Evolutionary conservation across 2,797 vertebrate species (phyloP).

Genomic region (Acridotheres tristis): DNA sequence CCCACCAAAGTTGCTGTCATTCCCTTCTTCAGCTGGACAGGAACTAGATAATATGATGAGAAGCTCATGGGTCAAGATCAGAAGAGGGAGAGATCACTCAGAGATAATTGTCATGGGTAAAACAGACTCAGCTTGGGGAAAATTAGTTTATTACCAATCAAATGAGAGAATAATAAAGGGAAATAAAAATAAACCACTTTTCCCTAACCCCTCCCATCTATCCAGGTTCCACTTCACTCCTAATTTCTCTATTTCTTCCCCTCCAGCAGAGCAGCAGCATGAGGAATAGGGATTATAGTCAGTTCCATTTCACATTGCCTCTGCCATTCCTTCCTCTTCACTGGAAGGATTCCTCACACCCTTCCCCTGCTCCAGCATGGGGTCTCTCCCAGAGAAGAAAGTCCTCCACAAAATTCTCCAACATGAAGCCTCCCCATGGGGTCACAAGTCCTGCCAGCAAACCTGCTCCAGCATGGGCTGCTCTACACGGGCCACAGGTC

Average conservation of each 20-base stretch:
- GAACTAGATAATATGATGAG: neutral
- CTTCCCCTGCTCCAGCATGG: fast-evolving
- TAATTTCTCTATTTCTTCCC: neutral
- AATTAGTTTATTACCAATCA: neutral
- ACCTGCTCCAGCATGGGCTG: neutral
- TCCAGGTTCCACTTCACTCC: neutral
- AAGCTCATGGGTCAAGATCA: neutral
- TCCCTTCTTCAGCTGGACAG: neutral
- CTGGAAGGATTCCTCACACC: neutral
- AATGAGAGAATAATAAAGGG: neutral
- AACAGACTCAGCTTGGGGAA: neutral
- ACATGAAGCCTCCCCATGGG: fast-evolving
- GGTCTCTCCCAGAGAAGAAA: neutral
- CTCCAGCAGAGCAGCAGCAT: neutral
- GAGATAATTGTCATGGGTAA: neutral
- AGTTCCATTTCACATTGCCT: fast-evolving
- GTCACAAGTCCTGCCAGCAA: neutral
- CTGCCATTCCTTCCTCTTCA: neutral
- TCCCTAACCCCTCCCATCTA: neutral
- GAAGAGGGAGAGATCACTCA: neutral
- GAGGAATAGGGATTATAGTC: neutral
- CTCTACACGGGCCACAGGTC: neutral
- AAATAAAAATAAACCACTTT: neutral
- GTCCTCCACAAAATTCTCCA: neutral
- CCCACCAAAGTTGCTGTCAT: neutral